phyloP scores from a whole-genome alignment of 2,113 vertebrate genomes.

The Oreochromis spilurus region DNA sequence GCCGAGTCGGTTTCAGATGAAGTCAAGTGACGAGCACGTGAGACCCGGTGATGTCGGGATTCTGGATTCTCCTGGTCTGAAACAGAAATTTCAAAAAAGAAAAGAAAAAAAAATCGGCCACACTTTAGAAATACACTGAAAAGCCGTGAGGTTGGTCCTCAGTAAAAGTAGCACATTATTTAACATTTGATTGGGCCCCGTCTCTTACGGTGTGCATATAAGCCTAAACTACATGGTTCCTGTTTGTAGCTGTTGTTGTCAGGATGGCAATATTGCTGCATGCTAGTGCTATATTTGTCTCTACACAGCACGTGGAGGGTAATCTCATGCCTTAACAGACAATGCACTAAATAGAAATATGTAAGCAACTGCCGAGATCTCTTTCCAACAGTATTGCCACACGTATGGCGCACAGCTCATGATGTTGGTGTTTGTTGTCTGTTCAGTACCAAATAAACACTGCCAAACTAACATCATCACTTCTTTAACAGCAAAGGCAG shows the following conservation, averaged over 20 bases:
- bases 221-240: constrained; percentile 58
- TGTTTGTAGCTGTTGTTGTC: constrained; percentile 65
- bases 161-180: constrained; percentile 56
- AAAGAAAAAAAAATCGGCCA: not conserved
- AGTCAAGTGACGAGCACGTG: not conserved
- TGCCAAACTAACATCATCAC: constrained; percentile 64
- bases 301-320: constrained; percentile 69
- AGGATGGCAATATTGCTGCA: constrained; percentile 63
- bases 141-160: constrained; percentile 19
- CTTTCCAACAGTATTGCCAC: constrained; percentile 67
- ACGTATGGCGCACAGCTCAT: constrained; percentile 58
- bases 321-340: constrained; percentile 74
- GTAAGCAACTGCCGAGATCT: constrained; percentile 70
- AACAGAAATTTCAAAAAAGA: not conserved
- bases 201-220: constrained; percentile 54
- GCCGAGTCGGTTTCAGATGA: constrained; percentile 12
- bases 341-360: constrained; percentile 70
- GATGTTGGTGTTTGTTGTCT: constrained; percentile 54
- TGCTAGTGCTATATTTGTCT: constrained; percentile 70
- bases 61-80: not conserved
- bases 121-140: not conserved
- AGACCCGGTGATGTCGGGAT: not conserved
- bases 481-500: constrained; percentile 47
- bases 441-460: constrained; percentile 61
- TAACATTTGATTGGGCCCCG: constrained; percentile 57